These are phyloP conservation scores for Apodemia zela DNA, from an alignment of 2,888 invertebrate species.

Conservation along the genomic window DNA sequence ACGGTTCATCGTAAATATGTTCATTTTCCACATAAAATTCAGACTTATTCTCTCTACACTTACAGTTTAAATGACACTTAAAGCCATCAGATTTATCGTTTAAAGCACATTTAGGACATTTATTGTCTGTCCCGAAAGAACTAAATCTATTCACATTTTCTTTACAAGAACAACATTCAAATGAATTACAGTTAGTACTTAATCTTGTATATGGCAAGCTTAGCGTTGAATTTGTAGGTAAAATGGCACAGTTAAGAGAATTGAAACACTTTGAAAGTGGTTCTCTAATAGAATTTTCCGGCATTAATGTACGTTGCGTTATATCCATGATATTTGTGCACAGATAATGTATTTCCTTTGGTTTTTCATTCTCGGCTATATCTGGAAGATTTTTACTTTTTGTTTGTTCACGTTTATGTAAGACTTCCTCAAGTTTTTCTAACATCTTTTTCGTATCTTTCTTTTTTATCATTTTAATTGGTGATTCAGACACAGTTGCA, in stretches of 20 bases:
- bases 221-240: constrained; percentile 52
- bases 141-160: constrained; percentile 32
- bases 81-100: constrained; percentile 52
- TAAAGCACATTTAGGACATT: constrained; percentile 49
- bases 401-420: constrained; percentile 63
- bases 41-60: constrained; percentile 48
- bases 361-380: constrained; percentile 47
- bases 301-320: constrained; percentile 50
- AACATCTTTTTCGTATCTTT: constrained; percentile 83
- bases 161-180: constrained; percentile 49
- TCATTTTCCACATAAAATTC: constrained; percentile 67
- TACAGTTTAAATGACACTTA: constrained; percentile 66
- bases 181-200: constrained; percentile 37
- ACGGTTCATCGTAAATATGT: constrained; percentile 84
- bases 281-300: constrained; percentile 42
- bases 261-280: constrained; percentile 63
- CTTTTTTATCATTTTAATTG: constrained; percentile 49
- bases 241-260: constrained; percentile 63
- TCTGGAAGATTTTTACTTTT: constrained; percentile 43
- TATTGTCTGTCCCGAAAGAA: constrained; percentile 36
- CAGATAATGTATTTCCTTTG: constrained; percentile 72
- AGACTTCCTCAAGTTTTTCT: constrained; percentile 81
- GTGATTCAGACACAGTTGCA: constrained; percentile 38
- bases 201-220: constrained; percentile 65
- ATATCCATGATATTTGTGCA: constrained; percentile 74